Evolutionary conservation across 2,888 invertebrate genomes (phyloP).

Genomic region (Drosophila formosana): DNA sequence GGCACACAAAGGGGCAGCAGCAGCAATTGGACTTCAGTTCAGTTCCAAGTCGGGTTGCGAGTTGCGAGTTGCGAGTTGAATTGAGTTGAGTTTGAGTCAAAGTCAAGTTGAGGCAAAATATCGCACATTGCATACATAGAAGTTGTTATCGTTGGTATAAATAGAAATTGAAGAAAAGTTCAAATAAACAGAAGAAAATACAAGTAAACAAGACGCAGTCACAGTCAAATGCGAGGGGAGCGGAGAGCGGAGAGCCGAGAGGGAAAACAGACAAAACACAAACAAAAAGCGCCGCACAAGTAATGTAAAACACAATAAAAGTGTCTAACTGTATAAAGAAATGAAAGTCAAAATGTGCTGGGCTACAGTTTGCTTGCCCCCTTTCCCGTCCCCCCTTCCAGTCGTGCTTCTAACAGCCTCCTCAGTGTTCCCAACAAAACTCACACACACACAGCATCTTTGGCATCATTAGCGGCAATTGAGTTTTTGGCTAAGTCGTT

Average conservation of each 20-base stretch:
- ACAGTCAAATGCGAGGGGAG: conserved; percentile 29
- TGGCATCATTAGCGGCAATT: conserved; percentile 63
- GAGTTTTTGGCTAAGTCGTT: conserved; percentile 59
- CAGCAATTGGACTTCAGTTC: conserved; percentile 9
- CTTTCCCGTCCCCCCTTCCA: conserved; percentile 1
- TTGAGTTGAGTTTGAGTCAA: conserved; percentile 30
- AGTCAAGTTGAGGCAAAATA: conserved; percentile 50
- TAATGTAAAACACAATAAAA: conserved; percentile 77
- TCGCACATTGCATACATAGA: conserved; percentile 59
- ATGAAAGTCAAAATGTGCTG: conserved; percentile 72
- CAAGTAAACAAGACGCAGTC: conserved; percentile 52
- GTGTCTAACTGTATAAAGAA: conserved; percentile 77
- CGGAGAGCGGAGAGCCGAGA: neutral
- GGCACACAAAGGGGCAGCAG: conserved; percentile 1
- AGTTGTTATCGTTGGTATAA: conserved; percentile 69
- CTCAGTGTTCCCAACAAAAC: conserved; percentile 2
- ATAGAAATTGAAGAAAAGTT: conserved; percentile 77
- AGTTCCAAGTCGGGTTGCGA: neutral
- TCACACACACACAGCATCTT: conserved; percentile 37
- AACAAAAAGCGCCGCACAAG: conserved; percentile 40
- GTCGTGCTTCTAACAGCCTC: neutral
- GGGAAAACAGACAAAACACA: conserved; percentile 28
- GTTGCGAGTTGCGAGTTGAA: too few species aligned
- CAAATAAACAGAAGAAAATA: conserved; percentile 57
- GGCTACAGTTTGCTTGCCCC: conserved; percentile 8